These are phyloP conservation scores for Shargacucullia verbasci DNA, from an alignment of 2,888 invertebrate genomes.

Conservation along the genomic window DNA sequence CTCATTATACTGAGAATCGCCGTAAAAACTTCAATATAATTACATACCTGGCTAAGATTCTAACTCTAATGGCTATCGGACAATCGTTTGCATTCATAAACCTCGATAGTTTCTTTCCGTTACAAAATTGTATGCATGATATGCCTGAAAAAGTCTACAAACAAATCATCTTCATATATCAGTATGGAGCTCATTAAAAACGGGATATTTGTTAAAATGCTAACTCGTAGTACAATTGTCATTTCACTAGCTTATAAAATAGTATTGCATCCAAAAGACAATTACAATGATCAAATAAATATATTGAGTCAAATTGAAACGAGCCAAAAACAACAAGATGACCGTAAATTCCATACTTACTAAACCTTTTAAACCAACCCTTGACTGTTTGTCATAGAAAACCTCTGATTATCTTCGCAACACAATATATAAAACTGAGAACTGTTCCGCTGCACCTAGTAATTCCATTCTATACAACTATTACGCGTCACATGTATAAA, in stretches of 20 bases:
- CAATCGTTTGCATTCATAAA: constrained; percentile 24
- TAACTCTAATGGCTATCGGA: constrained; percentile 39
- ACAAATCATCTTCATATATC: not conserved
- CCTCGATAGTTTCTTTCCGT: not conserved
- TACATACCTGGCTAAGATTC: constrained; percentile 44
- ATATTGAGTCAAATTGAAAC: too few relatives aligned
- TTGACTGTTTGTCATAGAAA: constrained; percentile 7
- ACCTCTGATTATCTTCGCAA: constrained; percentile 2
- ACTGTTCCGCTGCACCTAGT: constrained; percentile 19
- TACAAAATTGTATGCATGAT: constrained; percentile 6
- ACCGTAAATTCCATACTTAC: too few relatives aligned
- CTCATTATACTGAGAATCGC: constrained; percentile 49
- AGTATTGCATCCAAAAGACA: too few relatives aligned
- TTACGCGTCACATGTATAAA: constrained; percentile 37
- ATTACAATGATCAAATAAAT: too few relatives aligned
- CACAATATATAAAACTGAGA: constrained; percentile 10
- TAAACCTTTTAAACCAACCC: too few relatives aligned
- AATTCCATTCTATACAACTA: constrained; percentile 15
- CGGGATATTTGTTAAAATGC: too few relatives aligned
- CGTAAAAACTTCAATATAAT: constrained; percentile 54
- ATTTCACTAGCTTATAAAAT: too few relatives aligned
- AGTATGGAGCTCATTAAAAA: too few relatives aligned
- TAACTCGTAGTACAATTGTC: too few relatives aligned
- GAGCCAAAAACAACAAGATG: constrained; percentile 1
- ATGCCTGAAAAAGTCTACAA: not conserved